Base-by-base conservation (phyloP, 2,888 invertebrate genomes). In the Urechis unicinctus region DNA sequence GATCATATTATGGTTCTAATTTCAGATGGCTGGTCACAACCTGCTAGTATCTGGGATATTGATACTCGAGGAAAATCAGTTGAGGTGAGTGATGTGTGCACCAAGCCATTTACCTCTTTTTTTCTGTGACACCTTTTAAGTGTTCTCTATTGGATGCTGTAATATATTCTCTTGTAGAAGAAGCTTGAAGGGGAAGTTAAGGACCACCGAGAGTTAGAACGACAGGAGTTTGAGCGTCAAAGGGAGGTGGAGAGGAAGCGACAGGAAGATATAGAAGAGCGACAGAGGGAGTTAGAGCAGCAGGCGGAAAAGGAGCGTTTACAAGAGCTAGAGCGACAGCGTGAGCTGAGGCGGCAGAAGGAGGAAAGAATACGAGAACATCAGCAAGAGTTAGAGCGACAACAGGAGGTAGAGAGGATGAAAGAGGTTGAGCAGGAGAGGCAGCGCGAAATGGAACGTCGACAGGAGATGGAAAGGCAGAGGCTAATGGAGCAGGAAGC, bases 1-100 rank as follows among this genome's bases (percentile, higher is more conserved):
- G n/a, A n/a, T n/a, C n/a, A n/a, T n/a, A n/a, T n/a, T n/a, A n/a
- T n/a, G n/a, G n/a, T n/a, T n/a, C n/a, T n/a, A n/a, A n/a, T n/a
- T n/a, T n/a, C n/a, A n/a, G n/a, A n/a, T n/a, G 36, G 9, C 9
- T 36, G 36, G 36, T 9, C 36, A 36, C 9, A 36, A 36, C 36
- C 36, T 13, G 17, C 36, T 17, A 36, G 36, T 17, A 17, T 36
- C 36, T 36, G 36, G 36, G 36, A 36, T 36, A 36, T 36, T 17
- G 36, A 36, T 9, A 36, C 9, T 72, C 68, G 2, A 81, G 70
- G 2, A 83, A 82, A 36, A 36, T 36, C 9, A 36, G 9, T 17
- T 13, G 36, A 36, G 17, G 36, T 17, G 17, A 36, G 9, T 13
- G 36, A 9, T 36, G 36, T 9, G 17, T 36, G 17, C 9, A 36